Evolutionary conservation across 2,113 vertebrate genomes (phyloP).

Genomic region (Hippotragus niger): DNA sequence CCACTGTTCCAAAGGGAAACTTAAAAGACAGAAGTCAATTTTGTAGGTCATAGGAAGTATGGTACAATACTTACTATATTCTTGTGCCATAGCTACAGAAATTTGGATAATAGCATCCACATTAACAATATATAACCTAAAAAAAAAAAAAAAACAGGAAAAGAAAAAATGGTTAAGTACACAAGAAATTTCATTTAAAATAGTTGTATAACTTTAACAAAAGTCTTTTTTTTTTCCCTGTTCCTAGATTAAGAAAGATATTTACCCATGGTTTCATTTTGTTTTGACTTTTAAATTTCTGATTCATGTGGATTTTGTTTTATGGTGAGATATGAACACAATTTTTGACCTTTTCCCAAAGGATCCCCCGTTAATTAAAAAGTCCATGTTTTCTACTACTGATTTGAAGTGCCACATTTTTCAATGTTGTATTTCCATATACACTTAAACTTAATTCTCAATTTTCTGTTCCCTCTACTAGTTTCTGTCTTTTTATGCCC

Average conservation of each 20-base stretch:
- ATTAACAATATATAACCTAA: not conserved
- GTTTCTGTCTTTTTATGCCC: not conserved
- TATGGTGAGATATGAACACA: not conserved
- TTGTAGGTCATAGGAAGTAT: not conserved
- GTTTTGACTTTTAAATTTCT: slow-evolving; percentile 8
- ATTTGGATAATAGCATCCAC: slow-evolving; percentile 10
- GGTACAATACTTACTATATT: slow-evolving; percentile 43
- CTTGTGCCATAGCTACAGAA: not conserved
- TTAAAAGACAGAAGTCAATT: not conserved
- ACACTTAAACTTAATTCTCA: not conserved
- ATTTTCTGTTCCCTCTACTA: not conserved
- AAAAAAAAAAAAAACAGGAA: not conserved
- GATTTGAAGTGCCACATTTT: not conserved
- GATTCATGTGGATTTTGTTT: not conserved
- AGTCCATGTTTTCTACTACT: not conserved
- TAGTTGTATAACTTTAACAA: not conserved
- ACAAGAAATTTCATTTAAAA: not conserved
- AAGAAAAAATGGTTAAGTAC: not conserved
- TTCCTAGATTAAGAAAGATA: not conserved
- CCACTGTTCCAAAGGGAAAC: not conserved
- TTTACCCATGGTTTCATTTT: not conserved
- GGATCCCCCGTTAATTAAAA: not conserved
- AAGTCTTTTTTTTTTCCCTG: not conserved
- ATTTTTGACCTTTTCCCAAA: not conserved
- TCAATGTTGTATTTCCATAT: not conserved